A percentile compares a stretch with the other conserved stretches of the same genome.
phyloP scores from a whole-genome alignment of 2,888 invertebrate genomes.

The Loripinus fragilis region DNA sequence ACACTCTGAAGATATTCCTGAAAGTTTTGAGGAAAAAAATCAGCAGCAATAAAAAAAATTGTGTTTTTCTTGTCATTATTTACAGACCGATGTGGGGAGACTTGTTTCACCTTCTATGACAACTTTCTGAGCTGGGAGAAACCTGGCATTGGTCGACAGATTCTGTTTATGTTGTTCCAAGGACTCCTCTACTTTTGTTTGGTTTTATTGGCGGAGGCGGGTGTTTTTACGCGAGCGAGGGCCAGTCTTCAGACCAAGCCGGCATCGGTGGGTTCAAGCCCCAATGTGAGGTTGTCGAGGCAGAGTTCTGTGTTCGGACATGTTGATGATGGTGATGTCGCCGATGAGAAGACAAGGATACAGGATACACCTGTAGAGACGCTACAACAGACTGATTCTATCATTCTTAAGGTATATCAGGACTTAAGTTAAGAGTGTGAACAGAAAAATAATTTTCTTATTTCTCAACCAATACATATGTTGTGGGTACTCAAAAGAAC shows the following conservation, averaged over 20 bases:
- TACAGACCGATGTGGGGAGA: constrained; percentile 57
- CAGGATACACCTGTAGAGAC: constrained; percentile 60
- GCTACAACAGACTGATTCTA: constrained; percentile 82
- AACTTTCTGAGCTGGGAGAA: constrained; percentile 87
- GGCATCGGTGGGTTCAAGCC: constrained; percentile 35
- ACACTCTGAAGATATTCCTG: too few species aligned
- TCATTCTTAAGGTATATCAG: constrained; percentile 84
- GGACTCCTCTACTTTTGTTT: constrained; percentile 86
- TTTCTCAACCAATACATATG: too few species aligned
- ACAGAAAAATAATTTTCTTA: too few species aligned
- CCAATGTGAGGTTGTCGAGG: constrained; percentile 7
- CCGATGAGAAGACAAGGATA: constrained; percentile 80
- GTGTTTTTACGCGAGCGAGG: constrained; percentile 35
- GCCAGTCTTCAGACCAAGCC: constrained; percentile 6
- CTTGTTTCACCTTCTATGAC: constrained; percentile 80
- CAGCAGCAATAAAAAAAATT: too few species aligned
- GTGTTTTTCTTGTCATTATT: background rate
- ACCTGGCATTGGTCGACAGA: constrained; percentile 89
- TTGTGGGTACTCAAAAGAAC: too few species aligned
- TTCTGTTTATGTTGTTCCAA: constrained; percentile 86
- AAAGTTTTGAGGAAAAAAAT: too few species aligned
- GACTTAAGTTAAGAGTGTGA: too few species aligned
- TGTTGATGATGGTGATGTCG: constrained; percentile 81
- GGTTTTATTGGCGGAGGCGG: constrained; percentile 87
- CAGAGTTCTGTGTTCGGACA: constrained; percentile 1